These are phyloP conservation scores for Lymantria dispar DNA, from an alignment of 2,888 invertebrate species.

Conservation along the genomic window DNA sequence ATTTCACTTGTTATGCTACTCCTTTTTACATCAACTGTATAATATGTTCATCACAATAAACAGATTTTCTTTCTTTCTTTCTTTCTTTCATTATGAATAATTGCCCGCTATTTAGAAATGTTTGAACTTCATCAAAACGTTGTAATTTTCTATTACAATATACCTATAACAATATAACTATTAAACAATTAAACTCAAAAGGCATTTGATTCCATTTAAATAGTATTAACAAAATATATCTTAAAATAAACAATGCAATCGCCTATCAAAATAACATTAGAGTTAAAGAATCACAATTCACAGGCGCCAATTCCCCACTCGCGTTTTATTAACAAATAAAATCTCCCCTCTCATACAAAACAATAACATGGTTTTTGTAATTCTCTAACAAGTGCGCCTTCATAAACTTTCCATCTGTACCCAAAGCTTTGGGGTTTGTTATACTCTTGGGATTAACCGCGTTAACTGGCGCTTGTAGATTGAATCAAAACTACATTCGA, in stretches of 20 bases:
- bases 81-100: too few species aligned
- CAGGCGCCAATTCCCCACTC: slow-evolving; percentile 53
- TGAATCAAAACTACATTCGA: slow-evolving; percentile 34
- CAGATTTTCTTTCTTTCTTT: too few species aligned
- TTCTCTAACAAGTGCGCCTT: slow-evolving; percentile 75
- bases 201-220: too few species aligned
- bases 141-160: too few species aligned
- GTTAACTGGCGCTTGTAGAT: slow-evolving; percentile 65
- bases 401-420: slow-evolving; percentile 75
- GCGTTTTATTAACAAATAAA: slow-evolving; percentile 78
- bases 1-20: too few species aligned
- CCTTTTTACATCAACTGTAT: too few species aligned
- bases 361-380: slow-evolving; percentile 77
- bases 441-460: slow-evolving; percentile 60
- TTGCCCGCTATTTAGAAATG: too few species aligned
- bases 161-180: too few species aligned
- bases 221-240: too few species aligned
- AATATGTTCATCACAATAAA: too few species aligned
- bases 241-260: slow-evolving; percentile 39
- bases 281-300: slow-evolving; percentile 33
- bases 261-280: slow-evolving; percentile 44
- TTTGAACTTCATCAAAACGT: too few species aligned
- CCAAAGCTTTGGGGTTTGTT: slow-evolving; percentile 69
- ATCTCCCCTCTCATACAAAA: slow-evolving; percentile 61
- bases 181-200: too few species aligned